Conservation (phyloP, 2,113 vertebrate genomes). For the Scomber japonicus region DNA sequence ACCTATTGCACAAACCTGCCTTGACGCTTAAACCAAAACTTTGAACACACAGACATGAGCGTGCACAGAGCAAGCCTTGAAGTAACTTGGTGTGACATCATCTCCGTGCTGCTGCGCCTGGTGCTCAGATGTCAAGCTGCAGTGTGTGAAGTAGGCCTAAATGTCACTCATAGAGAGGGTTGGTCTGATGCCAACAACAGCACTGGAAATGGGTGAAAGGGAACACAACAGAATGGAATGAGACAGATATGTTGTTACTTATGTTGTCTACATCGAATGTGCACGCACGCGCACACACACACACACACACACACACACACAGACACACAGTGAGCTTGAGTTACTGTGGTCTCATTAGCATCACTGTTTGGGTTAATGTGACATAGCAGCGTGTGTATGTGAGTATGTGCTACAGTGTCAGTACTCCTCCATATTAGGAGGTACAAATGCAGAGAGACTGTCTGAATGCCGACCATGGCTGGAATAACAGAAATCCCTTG, state of each 20-base stretch:
- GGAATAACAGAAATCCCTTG: constrained; percentile 63
- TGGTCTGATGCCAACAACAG: constrained; percentile 43
- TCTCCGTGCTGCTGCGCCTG: constrained; percentile 30
- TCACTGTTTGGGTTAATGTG: constrained; percentile 29
- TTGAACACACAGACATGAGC: not conserved
- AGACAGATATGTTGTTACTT: constrained; percentile 1
- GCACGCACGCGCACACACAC: constrained; percentile 7
- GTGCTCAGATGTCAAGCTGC: constrained; percentile 49
- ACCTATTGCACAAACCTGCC: constrained; percentile 59
- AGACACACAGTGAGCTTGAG: not conserved
- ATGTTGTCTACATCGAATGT: not conserved
- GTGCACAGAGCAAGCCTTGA: constrained; percentile 37
- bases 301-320: constrained; percentile 18
- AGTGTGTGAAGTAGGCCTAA: constrained; percentile 49
- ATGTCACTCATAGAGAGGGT: constrained; percentile 55
- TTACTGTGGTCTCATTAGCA: constrained; percentile 28
- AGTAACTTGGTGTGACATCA: constrained; percentile 68
- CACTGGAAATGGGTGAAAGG: constrained; percentile 25
- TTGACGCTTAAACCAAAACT: constrained; percentile 33
- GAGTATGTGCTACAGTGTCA: constrained; percentile 32
- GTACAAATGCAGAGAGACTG: constrained; percentile 38
- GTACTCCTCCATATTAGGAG: constrained; percentile 67
- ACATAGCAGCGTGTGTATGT: constrained; percentile 31
- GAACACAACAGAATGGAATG: not conserved
- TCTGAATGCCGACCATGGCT: constrained; percentile 51